phyloP scores from a whole-genome alignment of 2,113 vertebrate species.

The Romanogobio albipinnatus region DNA sequence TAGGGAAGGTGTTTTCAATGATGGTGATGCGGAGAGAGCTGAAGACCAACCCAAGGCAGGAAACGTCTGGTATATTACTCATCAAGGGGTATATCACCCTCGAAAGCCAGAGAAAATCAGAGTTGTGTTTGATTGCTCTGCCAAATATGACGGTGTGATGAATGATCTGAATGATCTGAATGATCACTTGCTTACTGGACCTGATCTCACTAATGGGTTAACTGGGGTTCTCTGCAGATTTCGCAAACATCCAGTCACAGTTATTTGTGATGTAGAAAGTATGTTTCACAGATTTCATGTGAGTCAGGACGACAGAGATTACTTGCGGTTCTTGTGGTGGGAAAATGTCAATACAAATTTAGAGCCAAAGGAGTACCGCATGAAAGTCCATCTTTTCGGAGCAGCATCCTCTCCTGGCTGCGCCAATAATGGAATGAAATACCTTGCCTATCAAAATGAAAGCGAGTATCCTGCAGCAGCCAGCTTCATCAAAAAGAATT shows the following conservation, averaged over 20 bases:
- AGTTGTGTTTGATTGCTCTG: neutral
- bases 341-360: too few species aligned
- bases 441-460: too few species aligned
- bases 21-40: slow-evolving; percentile 50
- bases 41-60: slow-evolving; percentile 6
- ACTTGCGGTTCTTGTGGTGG: too few species aligned
- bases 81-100: slow-evolving; percentile 39
- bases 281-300: too few species aligned
- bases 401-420: too few species aligned
- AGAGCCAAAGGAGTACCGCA: too few species aligned
- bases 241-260: slow-evolving; percentile 15
- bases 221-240: slow-evolving; percentile 51
- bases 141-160: slow-evolving; percentile 42
- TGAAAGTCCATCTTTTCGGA: too few species aligned
- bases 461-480: too few species aligned
- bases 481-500: too few species aligned
- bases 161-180: slow-evolving; percentile 41
- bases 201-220: slow-evolving; percentile 48
- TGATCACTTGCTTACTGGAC: slow-evolving; percentile 46
- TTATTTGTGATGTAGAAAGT: slow-evolving; percentile 32
- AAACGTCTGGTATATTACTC: slow-evolving; percentile 46
- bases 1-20: slow-evolving; percentile 44
- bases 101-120: slow-evolving; percentile 41
- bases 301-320: too few species aligned
- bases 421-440: too few species aligned